A percentile compares a stretch with the other conserved stretches of the same genome.
phyloP scores from a whole-genome alignment of 2,797 vertebrate genomes.

The Anas bernieri region DNA sequence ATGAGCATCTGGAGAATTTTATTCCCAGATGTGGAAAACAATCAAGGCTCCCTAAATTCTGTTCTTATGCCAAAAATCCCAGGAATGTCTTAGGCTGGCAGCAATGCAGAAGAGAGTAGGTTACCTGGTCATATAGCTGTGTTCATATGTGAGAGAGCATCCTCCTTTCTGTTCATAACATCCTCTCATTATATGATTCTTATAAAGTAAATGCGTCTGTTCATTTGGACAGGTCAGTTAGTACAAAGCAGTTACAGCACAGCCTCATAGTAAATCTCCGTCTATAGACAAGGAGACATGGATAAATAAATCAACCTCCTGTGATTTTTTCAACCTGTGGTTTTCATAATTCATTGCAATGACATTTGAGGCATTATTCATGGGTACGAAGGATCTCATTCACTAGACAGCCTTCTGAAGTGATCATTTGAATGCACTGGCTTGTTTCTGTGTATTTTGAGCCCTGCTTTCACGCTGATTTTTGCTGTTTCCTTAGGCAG shows the following conservation, averaged over 20 bases:
- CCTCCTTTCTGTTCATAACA: not conserved
- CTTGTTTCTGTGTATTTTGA: constrained; percentile 17
- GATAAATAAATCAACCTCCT: not conserved
- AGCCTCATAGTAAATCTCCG: not conserved
- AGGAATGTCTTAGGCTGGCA: not conserved
- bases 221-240: not conserved
- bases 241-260: not conserved
- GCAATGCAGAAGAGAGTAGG: not conserved
- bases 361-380: not conserved
- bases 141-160: rapidly evolving
- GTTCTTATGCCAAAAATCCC: not conserved
- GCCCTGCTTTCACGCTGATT: not conserved
- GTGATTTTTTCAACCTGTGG: not conserved
- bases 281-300: not conserved
- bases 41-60: rapidly evolving
- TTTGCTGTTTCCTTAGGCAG: not conserved
- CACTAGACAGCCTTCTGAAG: not conserved
- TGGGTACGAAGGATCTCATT: not conserved
- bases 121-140: not conserved
- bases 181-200: not conserved
- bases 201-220: not conserved
- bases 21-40: not conserved
- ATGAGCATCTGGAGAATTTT: not conserved
- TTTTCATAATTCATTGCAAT: not conserved
- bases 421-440: not conserved